Percentiles rank a stretch among this genome's conserved stretches.
phyloP scores from a whole-genome alignment of 2,797 vertebrate genomes.

The Cynodonichthys magdalenae region DNA sequence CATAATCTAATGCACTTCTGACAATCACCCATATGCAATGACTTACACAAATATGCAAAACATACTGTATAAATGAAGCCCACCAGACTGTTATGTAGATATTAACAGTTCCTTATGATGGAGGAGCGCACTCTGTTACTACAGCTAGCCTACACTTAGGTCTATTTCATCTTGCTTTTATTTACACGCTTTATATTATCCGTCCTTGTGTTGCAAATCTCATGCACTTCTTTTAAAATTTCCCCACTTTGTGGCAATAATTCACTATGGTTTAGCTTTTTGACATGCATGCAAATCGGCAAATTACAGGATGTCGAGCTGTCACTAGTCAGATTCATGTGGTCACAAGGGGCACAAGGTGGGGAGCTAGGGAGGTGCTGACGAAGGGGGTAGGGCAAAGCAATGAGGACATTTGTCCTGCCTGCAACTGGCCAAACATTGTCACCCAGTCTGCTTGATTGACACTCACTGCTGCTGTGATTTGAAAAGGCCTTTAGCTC shows the following conservation, averaged over 20 bases:
- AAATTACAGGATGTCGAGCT: slow-evolving; percentile 82
- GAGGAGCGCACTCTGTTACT: slow-evolving; percentile 52
- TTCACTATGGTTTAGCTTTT: slow-evolving; percentile 78
- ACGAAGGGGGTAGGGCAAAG: slow-evolving; percentile 55
- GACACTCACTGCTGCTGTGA: slow-evolving; percentile 71
- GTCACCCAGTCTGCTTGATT: slow-evolving; percentile 80
- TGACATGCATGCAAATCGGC: slow-evolving; percentile 86
- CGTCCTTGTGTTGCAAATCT: slow-evolving; percentile 58
- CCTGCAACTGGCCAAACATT: slow-evolving; percentile 76
- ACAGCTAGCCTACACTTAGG: slow-evolving; percentile 68
- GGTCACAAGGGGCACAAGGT: slow-evolving; percentile 71
- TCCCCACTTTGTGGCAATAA: slow-evolving; percentile 80
- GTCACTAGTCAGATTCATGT: slow-evolving; percentile 78
- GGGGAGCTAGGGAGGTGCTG: slow-evolving; percentile 52
- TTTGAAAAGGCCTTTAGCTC: slow-evolving; percentile 65
- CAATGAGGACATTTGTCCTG: slow-evolving; percentile 66
- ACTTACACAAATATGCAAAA: slow-evolving; percentile 21
- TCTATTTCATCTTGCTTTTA: slow-evolving; percentile 63
- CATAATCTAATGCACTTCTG: slow-evolving; percentile 26
- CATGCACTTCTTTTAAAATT: slow-evolving; percentile 67
- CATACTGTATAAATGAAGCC: slow-evolving; percentile 25
- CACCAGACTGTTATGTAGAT: slow-evolving; percentile 50
- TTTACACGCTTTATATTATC: slow-evolving; percentile 68
- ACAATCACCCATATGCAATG: slow-evolving; percentile 14
- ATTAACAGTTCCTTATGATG: slow-evolving; percentile 50